Evolutionary conservation across 2,797 vertebrate species (phyloP).

Genomic region (Synaphobranchus kaupii): DNA sequence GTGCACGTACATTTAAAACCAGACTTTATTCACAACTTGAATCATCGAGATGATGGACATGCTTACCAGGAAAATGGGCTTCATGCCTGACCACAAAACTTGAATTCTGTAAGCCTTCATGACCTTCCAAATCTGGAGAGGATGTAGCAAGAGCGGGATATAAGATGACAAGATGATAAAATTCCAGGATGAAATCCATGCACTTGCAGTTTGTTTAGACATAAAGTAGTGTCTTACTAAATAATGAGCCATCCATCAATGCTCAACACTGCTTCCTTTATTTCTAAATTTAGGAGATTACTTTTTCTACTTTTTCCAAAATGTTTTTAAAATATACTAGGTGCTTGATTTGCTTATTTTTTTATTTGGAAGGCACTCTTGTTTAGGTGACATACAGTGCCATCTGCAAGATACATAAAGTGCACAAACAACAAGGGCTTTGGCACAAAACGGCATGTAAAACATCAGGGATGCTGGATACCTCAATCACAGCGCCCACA

Average conservation of each 20-base stretch:
- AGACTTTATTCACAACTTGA: not conserved
- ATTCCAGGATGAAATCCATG: not conserved
- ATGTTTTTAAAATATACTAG: no score
- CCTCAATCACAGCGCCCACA: slow-evolving; percentile 88
- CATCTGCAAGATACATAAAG: not conserved
- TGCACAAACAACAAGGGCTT: not conserved
- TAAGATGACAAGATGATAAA: not conserved
- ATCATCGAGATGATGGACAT: not conserved
- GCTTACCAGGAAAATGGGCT: slow-evolving; percentile 63
- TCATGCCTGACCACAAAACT: slow-evolving; percentile 70
- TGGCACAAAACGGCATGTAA: not conserved
- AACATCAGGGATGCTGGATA: slow-evolving; percentile 48
- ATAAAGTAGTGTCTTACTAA: no score
- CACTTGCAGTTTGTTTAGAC: not conserved
- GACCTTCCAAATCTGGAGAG: slow-evolving; percentile 88
- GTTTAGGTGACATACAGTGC: not conserved
- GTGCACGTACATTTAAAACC: not conserved
- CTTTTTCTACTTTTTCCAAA: no score
- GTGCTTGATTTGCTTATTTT: not conserved
- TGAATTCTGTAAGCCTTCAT: slow-evolving; percentile 87
- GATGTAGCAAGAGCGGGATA: slow-evolving; percentile 8
- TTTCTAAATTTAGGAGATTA: no score
- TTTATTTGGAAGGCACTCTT: not conserved
- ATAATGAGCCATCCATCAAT: no score
- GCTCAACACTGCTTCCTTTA: no score